A percentile compares a stretch with the other conserved stretches of the same genome.
Conservation (phyloP, 1,140 invertebrate species). For the Polypedilum vanderplanki region DNA sequence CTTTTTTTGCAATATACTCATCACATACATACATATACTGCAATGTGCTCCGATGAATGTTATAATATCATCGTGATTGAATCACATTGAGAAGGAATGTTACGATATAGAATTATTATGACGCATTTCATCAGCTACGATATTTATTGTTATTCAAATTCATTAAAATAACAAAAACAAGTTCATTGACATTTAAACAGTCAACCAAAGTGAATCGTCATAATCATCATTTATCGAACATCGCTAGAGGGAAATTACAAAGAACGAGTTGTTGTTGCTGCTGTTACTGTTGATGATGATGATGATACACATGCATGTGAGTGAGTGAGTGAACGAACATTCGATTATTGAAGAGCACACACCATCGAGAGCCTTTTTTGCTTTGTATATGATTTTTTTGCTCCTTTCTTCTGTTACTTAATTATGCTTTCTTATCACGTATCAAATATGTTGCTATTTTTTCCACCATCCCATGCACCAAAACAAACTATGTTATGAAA, state of each 20-base stretch:
- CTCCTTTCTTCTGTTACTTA: neutral
- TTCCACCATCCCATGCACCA: slow-evolving; percentile 3
- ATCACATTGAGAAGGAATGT: too few relatives aligned
- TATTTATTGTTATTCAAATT: too few relatives aligned
- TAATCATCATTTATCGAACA: too few relatives aligned
- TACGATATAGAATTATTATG: too few relatives aligned
- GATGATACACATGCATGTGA: slow-evolving; percentile 10
- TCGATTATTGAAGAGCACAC: neutral
- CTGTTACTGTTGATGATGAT: neutral
- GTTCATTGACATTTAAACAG: too few relatives aligned
- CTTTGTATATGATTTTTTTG: neutral
- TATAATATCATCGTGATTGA: neutral
- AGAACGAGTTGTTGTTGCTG: too few relatives aligned
- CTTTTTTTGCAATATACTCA: neutral
- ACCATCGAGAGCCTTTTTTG: neutral
- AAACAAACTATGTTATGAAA: neutral
- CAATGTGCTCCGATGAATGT: neutral
- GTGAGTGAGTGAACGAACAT: neutral
- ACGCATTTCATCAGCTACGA: too few relatives aligned
- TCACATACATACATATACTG: neutral
- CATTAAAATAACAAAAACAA: too few relatives aligned
- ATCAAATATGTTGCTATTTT: slow-evolving; percentile 27
- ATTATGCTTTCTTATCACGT: slow-evolving; percentile 28
- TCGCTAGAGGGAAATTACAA: too few relatives aligned
- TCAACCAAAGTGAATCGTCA: too few relatives aligned